Percentiles rank a stretch among this genome's conserved stretches.
These are phyloP conservation scores for Rhorus exstirpatorius DNA, from an alignment of 2,888 invertebrate species.

Conservation along the genomic window DNA sequence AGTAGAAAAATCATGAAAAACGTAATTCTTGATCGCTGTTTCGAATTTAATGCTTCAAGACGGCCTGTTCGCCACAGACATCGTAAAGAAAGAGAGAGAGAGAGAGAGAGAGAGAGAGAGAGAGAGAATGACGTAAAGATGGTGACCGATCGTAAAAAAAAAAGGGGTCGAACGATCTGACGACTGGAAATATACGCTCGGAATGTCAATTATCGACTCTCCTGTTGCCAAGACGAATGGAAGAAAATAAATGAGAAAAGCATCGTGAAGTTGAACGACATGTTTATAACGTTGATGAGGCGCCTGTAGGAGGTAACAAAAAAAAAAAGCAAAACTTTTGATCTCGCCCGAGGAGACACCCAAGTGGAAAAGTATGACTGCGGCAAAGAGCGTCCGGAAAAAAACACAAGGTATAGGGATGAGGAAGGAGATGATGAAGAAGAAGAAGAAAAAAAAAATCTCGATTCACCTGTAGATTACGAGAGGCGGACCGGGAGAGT, in stretches of 20 bases:
- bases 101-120: no score
- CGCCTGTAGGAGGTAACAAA: neutral
- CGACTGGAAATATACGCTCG: neutral
- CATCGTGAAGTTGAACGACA: neutral
- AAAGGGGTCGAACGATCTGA: neutral
- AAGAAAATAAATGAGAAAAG: neutral
- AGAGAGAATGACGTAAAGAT: no score
- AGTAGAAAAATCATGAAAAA: neutral
- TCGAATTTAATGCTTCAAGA: neutral
- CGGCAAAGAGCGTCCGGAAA: no score
- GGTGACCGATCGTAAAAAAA: neutral
- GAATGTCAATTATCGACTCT: slow-evolving; percentile 1
- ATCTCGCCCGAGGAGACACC: slow-evolving; percentile 3
- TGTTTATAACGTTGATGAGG: neutral
- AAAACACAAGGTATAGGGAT: no score
- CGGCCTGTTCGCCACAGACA: neutral
- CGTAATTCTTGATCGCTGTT: neutral
- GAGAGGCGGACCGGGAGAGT: slow-evolving; percentile 3
- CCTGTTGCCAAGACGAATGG: neutral
- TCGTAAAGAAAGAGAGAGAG: neutral
- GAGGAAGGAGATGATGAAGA: neutral
- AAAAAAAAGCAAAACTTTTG: slow-evolving; percentile 11
- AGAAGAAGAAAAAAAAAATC: slow-evolving; percentile 18
- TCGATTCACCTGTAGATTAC: slow-evolving; percentile 64
- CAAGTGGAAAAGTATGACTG: neutral